Base-by-base conservation (phyloP, 2,888 invertebrate species). In the Caenorhabditis virilis region DNA sequence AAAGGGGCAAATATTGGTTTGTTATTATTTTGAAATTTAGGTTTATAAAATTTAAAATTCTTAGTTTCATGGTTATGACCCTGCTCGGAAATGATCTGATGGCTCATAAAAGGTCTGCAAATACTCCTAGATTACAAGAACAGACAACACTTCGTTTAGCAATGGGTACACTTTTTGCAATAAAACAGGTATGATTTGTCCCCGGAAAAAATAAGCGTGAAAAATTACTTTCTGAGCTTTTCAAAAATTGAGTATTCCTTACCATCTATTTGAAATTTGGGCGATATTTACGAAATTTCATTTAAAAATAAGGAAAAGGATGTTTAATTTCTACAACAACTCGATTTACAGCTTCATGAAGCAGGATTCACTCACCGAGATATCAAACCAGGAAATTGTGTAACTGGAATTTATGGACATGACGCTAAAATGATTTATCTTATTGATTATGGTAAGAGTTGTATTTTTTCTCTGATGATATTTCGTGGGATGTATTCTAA, bases 381-480 rank as follows among this genome's bases (percentile, higher is more conserved):
- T 42, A 72, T 77, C 38, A 77, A 77, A 39, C 77, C 77, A 0
- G 77, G 75, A 38, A 77, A 77, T 48, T 65, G 65, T 51, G 67
- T 75, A 48, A 64, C 65, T 13, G 75, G 75, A 15, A 22, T 50
- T 3, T 22, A 47, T 18, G 72, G 75, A 23, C 48, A 57, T 11
- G 73, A 71, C 27, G 26, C 63, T 3, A 57, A 66, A 13, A 66
- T 51, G 13, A 48, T 74, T 22, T 74, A 69, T 43, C 58, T 71
- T 15, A 71, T 74, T 45, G 73, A 74, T 46, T 71, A 71, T 48
- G 73, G 72, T 64, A 48, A n/a, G n/a, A 13, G 5, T 13, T n/a
- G 4, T 23, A 26, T 56, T 9, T 1, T 39, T 18, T 3, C 38
- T 46, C 15, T n/a, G n/a, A n/a, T n/a, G n/a, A n/a, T n/a, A n/a